phyloP scores from a whole-genome alignment of 2,888 invertebrate genomes.

The Epinotia bilunana region DNA sequence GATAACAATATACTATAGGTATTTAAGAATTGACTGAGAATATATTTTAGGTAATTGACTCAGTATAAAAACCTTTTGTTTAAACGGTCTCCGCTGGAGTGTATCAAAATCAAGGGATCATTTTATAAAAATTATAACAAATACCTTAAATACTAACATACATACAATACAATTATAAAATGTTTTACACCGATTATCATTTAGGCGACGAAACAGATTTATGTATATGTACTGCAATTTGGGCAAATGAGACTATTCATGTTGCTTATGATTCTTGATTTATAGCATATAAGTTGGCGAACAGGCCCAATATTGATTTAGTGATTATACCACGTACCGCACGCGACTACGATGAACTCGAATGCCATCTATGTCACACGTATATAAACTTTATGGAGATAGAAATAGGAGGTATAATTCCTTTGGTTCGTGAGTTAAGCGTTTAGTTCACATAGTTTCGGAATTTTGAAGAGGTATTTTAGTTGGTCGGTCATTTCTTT shows the following conservation, averaged over 20 bases:
- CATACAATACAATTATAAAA: no score
- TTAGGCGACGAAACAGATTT: no score
- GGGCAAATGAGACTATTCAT: not conserved
- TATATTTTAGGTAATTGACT: no score
- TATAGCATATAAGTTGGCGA: not conserved
- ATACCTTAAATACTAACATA: no score
- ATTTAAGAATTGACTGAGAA: no score
- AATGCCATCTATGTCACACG: not conserved
- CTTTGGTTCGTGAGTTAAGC: not conserved
- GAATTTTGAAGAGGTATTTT: not conserved
- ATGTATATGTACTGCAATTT: not conserved
- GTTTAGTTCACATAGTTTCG: not conserved
- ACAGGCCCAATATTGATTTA: slow-evolving; percentile 59
- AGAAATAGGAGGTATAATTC: not conserved
- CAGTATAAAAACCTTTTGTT: not conserved
- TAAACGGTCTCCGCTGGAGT: not conserved
- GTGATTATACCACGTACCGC: slow-evolving; percentile 53
- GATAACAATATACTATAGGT: no score
- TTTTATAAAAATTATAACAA: no score
- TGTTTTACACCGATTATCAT: no score
- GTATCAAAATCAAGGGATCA: not conserved
- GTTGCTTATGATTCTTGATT: not conserved
- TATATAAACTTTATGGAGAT: not conserved
- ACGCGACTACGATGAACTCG: slow-evolving; percentile 58
- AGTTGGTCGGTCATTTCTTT: not conserved